These are phyloP conservation scores for Ascidia mentula DNA, from an alignment of 23 tunicate genomes.

Conservation along the genomic window DNA sequence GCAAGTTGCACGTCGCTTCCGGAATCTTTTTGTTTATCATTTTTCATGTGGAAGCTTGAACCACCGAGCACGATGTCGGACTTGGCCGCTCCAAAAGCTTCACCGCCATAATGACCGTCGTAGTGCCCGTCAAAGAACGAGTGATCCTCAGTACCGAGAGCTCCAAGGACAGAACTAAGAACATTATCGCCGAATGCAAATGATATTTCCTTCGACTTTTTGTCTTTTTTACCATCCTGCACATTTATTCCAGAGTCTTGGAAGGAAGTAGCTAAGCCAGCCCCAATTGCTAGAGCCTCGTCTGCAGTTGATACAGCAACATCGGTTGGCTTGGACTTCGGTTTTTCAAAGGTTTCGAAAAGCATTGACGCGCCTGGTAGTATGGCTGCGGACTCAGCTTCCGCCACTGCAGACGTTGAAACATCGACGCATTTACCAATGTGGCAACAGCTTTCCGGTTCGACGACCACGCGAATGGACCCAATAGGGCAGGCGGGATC, in stretches of 20 bases:
- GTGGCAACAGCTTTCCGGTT: conserved; percentile 73
- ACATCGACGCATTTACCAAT: conserved; percentile 87
- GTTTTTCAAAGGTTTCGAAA: not conserved
- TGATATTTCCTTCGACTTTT: conserved; percentile 14
- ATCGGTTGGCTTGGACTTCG: not conserved
- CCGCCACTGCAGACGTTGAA: conserved; percentile 19
- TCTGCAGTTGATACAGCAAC: not conserved
- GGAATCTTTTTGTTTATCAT: not conserved
- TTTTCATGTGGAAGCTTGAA: not conserved
- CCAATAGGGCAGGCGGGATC: conserved; percentile 90
- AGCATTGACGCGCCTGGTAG: not conserved
- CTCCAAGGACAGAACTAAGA: conserved; percentile 8
- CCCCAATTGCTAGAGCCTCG: conserved; percentile 22
- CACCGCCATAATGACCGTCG: conserved; percentile 9
- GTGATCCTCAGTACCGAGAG: not conserved
- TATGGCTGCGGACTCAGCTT: not conserved
- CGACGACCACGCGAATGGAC: conserved; percentile 58
- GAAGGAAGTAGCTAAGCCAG: conserved; percentile 7
- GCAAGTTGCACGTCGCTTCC: conserved; percentile 4
- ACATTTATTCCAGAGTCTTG: conserved; percentile 15
- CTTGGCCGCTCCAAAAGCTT: not conserved
- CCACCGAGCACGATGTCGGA: conserved; percentile 32
- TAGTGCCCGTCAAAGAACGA: not conserved
- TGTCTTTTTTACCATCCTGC: conserved; percentile 7
- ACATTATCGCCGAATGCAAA: conserved; percentile 10